phyloP scores from a whole-genome alignment of 2,888 invertebrate genomes.

The Volucella zonaria region DNA sequence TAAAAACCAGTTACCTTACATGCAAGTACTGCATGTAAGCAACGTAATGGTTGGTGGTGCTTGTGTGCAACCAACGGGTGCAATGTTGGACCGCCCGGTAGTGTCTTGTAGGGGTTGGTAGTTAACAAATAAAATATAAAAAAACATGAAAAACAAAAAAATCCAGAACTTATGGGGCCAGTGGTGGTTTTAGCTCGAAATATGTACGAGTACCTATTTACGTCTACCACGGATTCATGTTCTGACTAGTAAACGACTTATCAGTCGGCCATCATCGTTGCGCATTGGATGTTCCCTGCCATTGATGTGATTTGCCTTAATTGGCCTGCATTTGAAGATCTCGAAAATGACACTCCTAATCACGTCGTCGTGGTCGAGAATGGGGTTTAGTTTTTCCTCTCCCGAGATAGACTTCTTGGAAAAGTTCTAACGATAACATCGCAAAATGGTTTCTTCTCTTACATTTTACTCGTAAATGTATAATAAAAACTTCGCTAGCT shows the following conservation, averaged over 20 bases:
- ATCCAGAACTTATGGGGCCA: slow-evolving; percentile 20
- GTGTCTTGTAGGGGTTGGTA: slow-evolving; percentile 68
- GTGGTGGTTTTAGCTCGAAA: slow-evolving; percentile 26
- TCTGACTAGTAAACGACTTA: slow-evolving; percentile 61
- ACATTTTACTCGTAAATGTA: slow-evolving; percentile 31
- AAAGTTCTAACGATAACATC: slow-evolving; percentile 53
- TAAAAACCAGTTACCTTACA: slow-evolving; percentile 73
- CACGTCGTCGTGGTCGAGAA: slow-evolving; percentile 4
- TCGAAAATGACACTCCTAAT: slow-evolving; percentile 27
- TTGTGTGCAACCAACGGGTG: slow-evolving; percentile 67
- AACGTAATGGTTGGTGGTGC: slow-evolving; percentile 70
- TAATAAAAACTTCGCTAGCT: not conserved
- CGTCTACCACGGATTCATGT: slow-evolving; percentile 40
- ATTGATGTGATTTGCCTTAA: slow-evolving; percentile 66
- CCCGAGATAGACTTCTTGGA: slow-evolving; percentile 53
- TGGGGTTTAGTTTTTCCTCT: slow-evolving; percentile 13
- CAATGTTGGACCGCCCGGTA: slow-evolving; percentile 72
- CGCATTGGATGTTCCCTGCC: slow-evolving; percentile 47
- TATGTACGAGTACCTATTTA: slow-evolving; percentile 31
- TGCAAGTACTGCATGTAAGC: slow-evolving; percentile 71
- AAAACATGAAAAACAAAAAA: slow-evolving; percentile 12
- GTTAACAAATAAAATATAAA: slow-evolving; percentile 43
- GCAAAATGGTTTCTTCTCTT: slow-evolving; percentile 12
- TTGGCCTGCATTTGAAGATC: slow-evolving; percentile 54
- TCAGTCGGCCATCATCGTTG: slow-evolving; percentile 71